Conservation (phyloP, 2,797 vertebrate genomes). For the Discoglossus pictus region DNA sequence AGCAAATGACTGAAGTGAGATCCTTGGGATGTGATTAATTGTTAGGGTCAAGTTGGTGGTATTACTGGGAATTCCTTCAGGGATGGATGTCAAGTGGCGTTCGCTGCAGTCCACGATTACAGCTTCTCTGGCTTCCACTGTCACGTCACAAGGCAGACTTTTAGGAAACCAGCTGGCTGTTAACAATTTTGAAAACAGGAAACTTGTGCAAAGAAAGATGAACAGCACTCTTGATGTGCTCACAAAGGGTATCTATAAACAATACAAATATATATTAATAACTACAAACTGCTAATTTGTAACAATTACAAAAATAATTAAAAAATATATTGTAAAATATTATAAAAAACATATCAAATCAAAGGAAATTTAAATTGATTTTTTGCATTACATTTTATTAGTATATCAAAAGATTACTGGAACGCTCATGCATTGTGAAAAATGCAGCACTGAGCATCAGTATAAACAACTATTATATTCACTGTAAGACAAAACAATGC, state of each 20-base stretch:
- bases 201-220: slow-evolving; percentile 61
- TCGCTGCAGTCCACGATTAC: slow-evolving; percentile 87
- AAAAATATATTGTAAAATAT: neutral
- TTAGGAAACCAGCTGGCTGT: slow-evolving; percentile 78
- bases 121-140: slow-evolving; percentile 41
- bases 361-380: no score
- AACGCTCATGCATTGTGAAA: no score
- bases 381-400: no score
- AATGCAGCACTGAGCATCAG: no score
- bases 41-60: slow-evolving; percentile 90
- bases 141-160: slow-evolving; percentile 87
- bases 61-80: slow-evolving; percentile 80
- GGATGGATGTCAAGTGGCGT: slow-evolving; percentile 73
- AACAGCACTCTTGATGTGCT: slow-evolving; percentile 49
- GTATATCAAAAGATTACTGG: no score
- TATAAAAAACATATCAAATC: no score
- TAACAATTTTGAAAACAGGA: slow-evolving; percentile 58
- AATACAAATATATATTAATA: neutral
- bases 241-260: slow-evolving; percentile 57
- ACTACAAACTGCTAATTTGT: neutral
- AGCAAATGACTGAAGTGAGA: slow-evolving; percentile 76
- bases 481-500: no score
- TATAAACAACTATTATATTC: no score
- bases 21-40: slow-evolving; percentile 84
- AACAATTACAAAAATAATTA: neutral